Base-by-base conservation (phyloP, 2,113 vertebrate species). In the Apaloderma vittatum region DNA sequence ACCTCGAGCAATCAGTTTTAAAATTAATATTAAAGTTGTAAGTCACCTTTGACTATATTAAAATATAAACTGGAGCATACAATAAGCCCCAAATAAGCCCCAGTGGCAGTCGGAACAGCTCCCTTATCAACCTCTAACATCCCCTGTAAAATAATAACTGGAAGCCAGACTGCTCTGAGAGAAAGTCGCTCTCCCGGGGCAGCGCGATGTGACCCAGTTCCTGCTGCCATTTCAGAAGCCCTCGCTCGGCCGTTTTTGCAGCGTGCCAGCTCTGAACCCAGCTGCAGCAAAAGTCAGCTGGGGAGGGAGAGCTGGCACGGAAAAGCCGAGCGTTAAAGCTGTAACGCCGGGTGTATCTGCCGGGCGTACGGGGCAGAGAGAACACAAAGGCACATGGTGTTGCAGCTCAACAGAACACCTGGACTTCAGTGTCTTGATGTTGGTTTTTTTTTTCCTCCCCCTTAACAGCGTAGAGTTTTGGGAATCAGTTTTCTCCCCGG, bases 11-110 rank as follows among this genome's bases (percentile, higher is more conserved):
- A 97, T 97, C 97, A 94, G 89, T 97, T 85, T 98, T 97, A 96
- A 97, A 97, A 98, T 97, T 86, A 96, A 98, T 98, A 98, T 98
- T 97, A 96, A 98, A 98, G 94, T 98, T 97, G 94, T 97, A 98
- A 98, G 90, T 97, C 97, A 98, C 96, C 96, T 98, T 92, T 97
- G 92, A 97, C 97, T 97, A 96, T 97, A 98, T 97, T 97, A 97
- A 97, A 98, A 98, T 92, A 96, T 90, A 97, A 98, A 96, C 89
- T 58, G 80, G 92, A 93, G 89, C 93, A 84, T 94, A 91, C 95
- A 98, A 86, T 96, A 97, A 98, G 95, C 95, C 93, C 95, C 96
- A 96, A 97, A 97, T 95, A 98, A 97, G 97, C 97, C 97, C 95
- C 91, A 97, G 95, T 97, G 96, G 96, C 96, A 96, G 96, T 71